Base-by-base conservation (phyloP, 2,113 vertebrate species). In the Camelus bactrianus region DNA sequence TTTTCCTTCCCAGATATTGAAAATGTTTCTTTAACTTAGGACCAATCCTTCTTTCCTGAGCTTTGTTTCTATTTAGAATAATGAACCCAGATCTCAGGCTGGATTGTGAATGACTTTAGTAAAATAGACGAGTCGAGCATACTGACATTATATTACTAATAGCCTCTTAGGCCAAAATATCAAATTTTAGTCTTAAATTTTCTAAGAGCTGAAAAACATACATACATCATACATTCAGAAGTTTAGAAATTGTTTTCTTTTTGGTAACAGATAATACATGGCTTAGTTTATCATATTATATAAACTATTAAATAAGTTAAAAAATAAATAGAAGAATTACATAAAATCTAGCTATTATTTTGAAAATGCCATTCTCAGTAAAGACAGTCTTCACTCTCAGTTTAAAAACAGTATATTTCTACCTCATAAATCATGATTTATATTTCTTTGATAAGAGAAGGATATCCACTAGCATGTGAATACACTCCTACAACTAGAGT, bases 271-370 rank as follows among this genome's bases (percentile, higher is more conserved):
- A 90, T 35, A 79, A 20, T 80, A 60, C 3, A 77, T 32, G n/a
- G 24, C n/a, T 80, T 88, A 76, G 19, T 64, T 85, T 90, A 94
- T 94, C 81, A 93, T 89, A 54, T 84, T 94, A 94, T 22, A 83
- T 72, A 91, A 93, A 93, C 58, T 67, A 90, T 76, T 91, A 93
- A 95, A 65, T 91, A 65, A 76, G 46, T 62, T 19, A 35, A 48
- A 58, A 87, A 95, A 69, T 13, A 97, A 87, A 92, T 6, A 77
- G 22, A 92, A 82, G 13, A 81, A 82, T 56, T 58, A 92, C 0
- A 95, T 42, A 85, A 96, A 82, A 79, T 90, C 32, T 86, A 94
- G 35, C 35, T 83, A 54, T 67, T 93, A 86, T 81, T 92, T 96
- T 89, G 80, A 67, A 81, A 93, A 92, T 65, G 8, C 28, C 15